Base-by-base conservation (phyloP, 2,888 invertebrate genomes). In the Callyntrura sp. region DNA sequence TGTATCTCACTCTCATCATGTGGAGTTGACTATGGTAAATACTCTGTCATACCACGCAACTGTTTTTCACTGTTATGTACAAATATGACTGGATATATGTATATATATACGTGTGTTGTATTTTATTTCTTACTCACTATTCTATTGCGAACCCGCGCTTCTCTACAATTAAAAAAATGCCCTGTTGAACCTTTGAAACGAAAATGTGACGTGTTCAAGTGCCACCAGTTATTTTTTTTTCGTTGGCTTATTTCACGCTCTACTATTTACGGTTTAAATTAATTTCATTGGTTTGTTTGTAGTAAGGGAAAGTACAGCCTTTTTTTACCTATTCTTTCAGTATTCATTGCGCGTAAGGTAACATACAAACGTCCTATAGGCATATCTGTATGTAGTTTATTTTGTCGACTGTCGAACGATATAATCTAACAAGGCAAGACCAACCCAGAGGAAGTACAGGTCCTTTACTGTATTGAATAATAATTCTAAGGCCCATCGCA, bases 381-480 rank as follows among this genome's bases (percentile, higher is more conserved):
- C 6, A 35, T 35, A 68, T n/a, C 1, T 14, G 35, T 35, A 35
- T 68, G 0, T 35, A 35, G 17, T 45, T 85, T 84, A 83, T 88
- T 88, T 86, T n/a, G 86, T 90, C 23, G 90, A 90, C 84, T 87
- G 65, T 76, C n/a, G 57, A 85, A 91, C 85, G 60, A 88, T 81
- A 84, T 88, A 82, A 86, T 91, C 87, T 85, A 91, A 60, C 86
- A 91, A 90, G 89, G 91, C 90, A 81, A 90, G 89, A 76, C 91
- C 91, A n/a, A 91, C 90, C 91, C 91, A 91, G 14, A 91, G 79
- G 70, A 87, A 91, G 70, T 90, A 90, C 14, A 91, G 81, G 68
- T 91, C 91, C 85, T 91, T 91, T 60, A 70, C 87, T 14, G 89
- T 88, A 89, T 91, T 91, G 84, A 91, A 91, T 73, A 90, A 83